Evolutionary conservation across 2,797 vertebrate genomes (phyloP).

Genomic region (Bradypus variegatus): DNA sequence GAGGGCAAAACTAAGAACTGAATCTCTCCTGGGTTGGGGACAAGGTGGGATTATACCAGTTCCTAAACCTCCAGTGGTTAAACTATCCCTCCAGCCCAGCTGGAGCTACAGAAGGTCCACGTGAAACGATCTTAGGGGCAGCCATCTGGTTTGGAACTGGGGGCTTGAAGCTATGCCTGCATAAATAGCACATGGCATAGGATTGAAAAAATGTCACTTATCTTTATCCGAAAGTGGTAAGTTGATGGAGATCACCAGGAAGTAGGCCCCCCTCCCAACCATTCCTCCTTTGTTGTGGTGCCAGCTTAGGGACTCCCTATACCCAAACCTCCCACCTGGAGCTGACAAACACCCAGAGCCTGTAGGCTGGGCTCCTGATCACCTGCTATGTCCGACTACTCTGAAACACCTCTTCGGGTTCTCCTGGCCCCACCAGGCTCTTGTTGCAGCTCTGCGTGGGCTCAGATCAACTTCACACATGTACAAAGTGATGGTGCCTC

Average conservation of each 20-base stretch:
- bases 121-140: neutral
- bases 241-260: neutral
- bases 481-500: neutral
- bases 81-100: neutral
- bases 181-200: neutral
- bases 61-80: neutral
- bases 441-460: neutral
- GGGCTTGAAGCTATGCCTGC: neutral
- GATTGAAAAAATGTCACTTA: neutral
- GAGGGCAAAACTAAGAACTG: neutral
- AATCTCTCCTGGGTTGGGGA: neutral
- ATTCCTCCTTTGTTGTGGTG: neutral
- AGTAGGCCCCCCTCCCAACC: neutral
- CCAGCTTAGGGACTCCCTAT: neutral
- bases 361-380: neutral
- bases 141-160: neutral
- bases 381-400: rapidly evolving
- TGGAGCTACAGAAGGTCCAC: neutral
- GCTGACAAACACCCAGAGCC: neutral
- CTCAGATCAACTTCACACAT: neutral
- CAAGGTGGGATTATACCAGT: neutral
- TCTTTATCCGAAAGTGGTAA: neutral
- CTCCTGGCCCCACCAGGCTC: neutral
- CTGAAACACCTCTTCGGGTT: neutral
- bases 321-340: neutral